Conservation (phyloP, 2,888 invertebrate genomes). For the Diadegma fenestrale region DNA sequence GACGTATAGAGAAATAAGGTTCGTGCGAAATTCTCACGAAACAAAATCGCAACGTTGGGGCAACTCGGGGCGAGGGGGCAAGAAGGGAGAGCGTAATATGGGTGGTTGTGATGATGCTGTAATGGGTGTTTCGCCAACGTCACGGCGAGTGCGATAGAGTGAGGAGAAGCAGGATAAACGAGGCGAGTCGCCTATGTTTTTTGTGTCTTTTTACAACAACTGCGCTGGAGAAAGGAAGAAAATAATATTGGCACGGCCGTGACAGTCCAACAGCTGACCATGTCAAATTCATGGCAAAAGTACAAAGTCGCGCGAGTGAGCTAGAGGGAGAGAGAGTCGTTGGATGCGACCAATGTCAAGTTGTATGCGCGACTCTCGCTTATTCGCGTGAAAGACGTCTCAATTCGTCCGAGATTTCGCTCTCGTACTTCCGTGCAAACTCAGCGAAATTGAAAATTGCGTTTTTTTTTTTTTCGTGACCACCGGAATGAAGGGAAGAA, state of each 20-base stretch:
- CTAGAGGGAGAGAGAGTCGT: constrained; percentile 8
- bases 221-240: constrained; percentile 16
- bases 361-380: constrained; percentile 59
- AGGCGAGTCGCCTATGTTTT: constrained; percentile 25
- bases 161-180: constrained; percentile 46
- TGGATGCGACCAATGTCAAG: constrained; percentile 39
- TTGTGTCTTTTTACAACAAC: constrained; percentile 2
- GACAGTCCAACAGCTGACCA: constrained; percentile 78
- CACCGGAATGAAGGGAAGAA: constrained; percentile 22
- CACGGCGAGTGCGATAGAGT: constrained; percentile 43
- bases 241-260: constrained; percentile 36
- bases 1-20: neutral
- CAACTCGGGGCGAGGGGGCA: neutral
- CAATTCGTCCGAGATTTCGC: constrained; percentile 71
- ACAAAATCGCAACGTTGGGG: constrained; percentile 60
- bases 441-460: constrained; percentile 81
- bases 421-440: constrained; percentile 75
- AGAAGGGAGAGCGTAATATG: constrained; percentile 12
- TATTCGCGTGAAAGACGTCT: constrained; percentile 71
- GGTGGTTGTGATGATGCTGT: constrained; percentile 41
- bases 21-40: constrained; percentile 65
- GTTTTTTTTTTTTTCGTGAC: constrained; percentile 46
- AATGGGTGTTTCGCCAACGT: constrained; percentile 61
- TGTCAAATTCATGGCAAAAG: constrained; percentile 73
- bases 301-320: constrained; percentile 42